Base-by-base conservation (phyloP, 2,888 invertebrate species). In the Coenonympha glycerion region DNA sequence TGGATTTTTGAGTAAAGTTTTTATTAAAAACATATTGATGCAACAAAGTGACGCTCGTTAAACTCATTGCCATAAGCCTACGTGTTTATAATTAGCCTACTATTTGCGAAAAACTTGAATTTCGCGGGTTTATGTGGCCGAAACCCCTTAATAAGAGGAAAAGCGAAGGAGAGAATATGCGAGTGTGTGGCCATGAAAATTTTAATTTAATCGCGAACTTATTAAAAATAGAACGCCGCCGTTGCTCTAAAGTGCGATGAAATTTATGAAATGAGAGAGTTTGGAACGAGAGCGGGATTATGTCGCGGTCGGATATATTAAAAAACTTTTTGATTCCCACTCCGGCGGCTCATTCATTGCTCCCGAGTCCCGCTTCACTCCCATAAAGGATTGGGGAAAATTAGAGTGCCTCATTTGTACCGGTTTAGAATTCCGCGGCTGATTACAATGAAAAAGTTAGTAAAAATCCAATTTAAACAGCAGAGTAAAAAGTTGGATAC, bases 321-420 rank as follows among this genome's bases (percentile, higher is more conserved):
- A 54, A 48, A 54, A 54, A 54, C 34, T 54, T 54, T 54, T 41
- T 37, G 51, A 54, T 41, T 48, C 18, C 5, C 24, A 24, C 40
- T 16, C 33, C 21, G 40, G 15, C 6, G 39, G 22, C 6, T 6
- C 31, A 41, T 39, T 47, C 30, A 41, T 41, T 41, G 48, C 33
- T 33, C 11, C 18, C 24, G 33, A 24, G 39, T 48, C 40, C 18
- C 24, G 33, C 33, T 47, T 40, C 40, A 40, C n/a, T 31, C 19
- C 34, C 40, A 41, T 34, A 34, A 41, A 34, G 39, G 48, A 47
- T 19, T 19, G 41, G 22, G 16, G 21, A n/a, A 30, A 40, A 37
- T 31, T 47, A 15, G 16, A 47, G 36, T 30, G 21, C 22, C 39
- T 47, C 26, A 19, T 22, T 39, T 39, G 47, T 37, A 28, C 26